phyloP scores from a whole-genome alignment of 1,140 invertebrate genomes.

The Onthophagus taurus region DNA sequence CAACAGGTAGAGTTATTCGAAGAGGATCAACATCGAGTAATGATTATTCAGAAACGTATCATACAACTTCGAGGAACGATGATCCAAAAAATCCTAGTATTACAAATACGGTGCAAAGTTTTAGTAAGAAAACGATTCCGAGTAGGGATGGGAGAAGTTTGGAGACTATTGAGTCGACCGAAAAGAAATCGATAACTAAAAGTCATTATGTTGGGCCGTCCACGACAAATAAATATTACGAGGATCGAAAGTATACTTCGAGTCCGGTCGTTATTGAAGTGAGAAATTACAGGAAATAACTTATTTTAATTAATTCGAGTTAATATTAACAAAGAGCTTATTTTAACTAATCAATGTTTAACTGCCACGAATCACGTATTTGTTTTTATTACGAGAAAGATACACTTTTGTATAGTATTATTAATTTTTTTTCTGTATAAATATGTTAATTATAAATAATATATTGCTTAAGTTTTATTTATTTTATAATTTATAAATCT shows the following conservation, averaged over 20 bases:
- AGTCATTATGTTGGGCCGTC: slow-evolving; percentile 46
- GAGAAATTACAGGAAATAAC: slow-evolving; percentile 30
- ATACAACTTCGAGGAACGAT: slow-evolving; percentile 53
- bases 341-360: too few relatives aligned
- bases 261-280: slow-evolving; percentile 43
- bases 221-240: slow-evolving; percentile 39
- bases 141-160: slow-evolving; percentile 45
- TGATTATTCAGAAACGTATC: slow-evolving; percentile 59
- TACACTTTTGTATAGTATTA: too few relatives aligned
- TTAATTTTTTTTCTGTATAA: too few relatives aligned
- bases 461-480: too few relatives aligned
- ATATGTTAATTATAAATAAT: too few relatives aligned
- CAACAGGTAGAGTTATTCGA: slow-evolving; percentile 35
- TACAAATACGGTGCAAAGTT: slow-evolving; percentile 57
- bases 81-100: slow-evolving; percentile 52
- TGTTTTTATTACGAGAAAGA: too few relatives aligned
- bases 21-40: slow-evolving; percentile 53
- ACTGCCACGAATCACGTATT: too few relatives aligned
- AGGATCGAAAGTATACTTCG: slow-evolving; percentile 36
- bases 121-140: slow-evolving; percentile 55
- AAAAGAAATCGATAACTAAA: slow-evolving; percentile 57
- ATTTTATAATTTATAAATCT: too few relatives aligned
- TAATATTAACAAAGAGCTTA: too few relatives aligned
- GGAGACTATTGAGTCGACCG: slow-evolving; percentile 57
- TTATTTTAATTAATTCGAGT: background rate